Evolutionary conservation across 2,797 vertebrate genomes (phyloP), one percentile per base, ranked within the genome.

Genomic region (Clarias fuscus): DNA sequence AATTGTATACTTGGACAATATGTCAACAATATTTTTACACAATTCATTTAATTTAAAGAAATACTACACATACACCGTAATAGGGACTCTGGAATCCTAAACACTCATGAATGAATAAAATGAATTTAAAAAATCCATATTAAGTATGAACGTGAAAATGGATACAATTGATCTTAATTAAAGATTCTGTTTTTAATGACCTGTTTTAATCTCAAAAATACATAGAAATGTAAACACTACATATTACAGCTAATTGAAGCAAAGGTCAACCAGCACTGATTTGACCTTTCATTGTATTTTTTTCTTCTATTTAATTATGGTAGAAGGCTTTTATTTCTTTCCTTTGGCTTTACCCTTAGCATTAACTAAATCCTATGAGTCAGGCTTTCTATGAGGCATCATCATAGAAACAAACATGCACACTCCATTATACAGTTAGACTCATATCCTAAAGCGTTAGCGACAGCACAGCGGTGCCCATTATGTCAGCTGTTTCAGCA

Each of bases 371-470:
- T 77, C 40, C n/a, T 68, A 33, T 61, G 6, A 24, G 10, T 72
- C 37, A 73, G 48, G 30, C 33, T 65, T 58, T 78, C 27, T 27
- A 7, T 79, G 30, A 84, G 20, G 37, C 75, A 80, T 68, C 17
- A 33, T 27, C 64, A 61, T 81, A 37, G 8, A 78, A 48, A 84
- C 61, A 79, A 75, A 83, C 37, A 86, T 43, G 37, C 61, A 40
- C 70, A 72, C 82, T 65, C 75, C 82, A 77, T 86, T 82, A 83
- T 71, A 82, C 48, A 53, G 48, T 53, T 53, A 86, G 43, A 82
- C 58, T 37, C 78, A 82, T 73, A 43, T 85, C 85, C 72, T 62
- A 59, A 86, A 82, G 79, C 87, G 85, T 83, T 85, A 85, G 73
- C 79, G 83, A 85, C 73, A 10, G 13, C 67, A 59, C 33, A 80